Base-by-base conservation (phyloP, 2,113 vertebrate genomes). In the Passer domesticus region DNA sequence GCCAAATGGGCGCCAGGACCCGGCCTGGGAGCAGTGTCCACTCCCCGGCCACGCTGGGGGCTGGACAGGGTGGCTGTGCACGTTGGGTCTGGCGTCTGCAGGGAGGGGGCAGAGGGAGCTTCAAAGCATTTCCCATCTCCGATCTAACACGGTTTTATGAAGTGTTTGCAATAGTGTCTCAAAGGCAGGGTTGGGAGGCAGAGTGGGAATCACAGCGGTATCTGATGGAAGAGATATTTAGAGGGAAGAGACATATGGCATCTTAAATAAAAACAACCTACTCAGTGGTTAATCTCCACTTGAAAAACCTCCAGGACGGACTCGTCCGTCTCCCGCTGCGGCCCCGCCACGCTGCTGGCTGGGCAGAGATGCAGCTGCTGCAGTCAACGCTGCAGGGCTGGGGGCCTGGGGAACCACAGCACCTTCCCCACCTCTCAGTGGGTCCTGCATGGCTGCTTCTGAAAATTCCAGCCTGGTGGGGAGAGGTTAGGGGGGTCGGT, bases 211-310 rank as follows among this genome's bases (percentile, higher is more conserved):
- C 89, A 13, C 92, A 92, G 89, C 44, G 4, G 86, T 80, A 63
- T 46, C 95, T 96, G 96, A 94, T 78, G 91, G 96, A 96, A 53
- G 95, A 96, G 93, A 39, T 92, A 74, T 83, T 96, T 96, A 95
- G 96, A 96, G 87, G 83, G 93, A 95, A 96, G 96, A 96, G 96
- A 89, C 96, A 94, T 95, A 95, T 92, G 94, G 96, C 88, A 37
- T 92, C 94, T 96, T 90, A 95, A 97, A 95, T 96, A 88, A 96
- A 94, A 96, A 70, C 90, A 90, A 55, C 67, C 70, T 53, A 67
- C 95, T 96, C 91, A 27, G 91, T 83, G 96, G 83, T 96, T 93
- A 93, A 96, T 94, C 95, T 94, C 68, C 89, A 86, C 95, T 95
- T 89, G 94, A 96, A 94, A 95, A 92, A 31, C 76, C 64, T 90